Base-by-base conservation (phyloP, 2,888 invertebrate genomes). In the Tubulanus polymorphus region DNA sequence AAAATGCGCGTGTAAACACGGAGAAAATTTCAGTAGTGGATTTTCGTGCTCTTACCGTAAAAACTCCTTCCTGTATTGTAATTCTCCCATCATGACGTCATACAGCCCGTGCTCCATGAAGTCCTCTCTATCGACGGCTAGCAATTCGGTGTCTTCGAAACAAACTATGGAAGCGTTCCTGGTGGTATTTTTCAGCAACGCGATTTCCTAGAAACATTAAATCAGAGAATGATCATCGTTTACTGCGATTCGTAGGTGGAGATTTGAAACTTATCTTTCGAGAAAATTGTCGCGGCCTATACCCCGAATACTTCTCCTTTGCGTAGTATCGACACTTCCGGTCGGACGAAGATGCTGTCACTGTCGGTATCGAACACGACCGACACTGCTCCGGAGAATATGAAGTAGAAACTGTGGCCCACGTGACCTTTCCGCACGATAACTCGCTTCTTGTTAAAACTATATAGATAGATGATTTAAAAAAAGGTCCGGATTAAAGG, bases 361-460 rank as follows among this genome's bases (percentile, higher is more conserved):
- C 56, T 58, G 27, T 55, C 48, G 12, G 51, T 60, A 28, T 63
- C 63, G 30, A 64, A 23, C 5, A 60, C 54, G 2, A 65, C 60
- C 29, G 52, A 53, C 20, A 63, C 63, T 10, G 61, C 53, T n/a
- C 65, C 65, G 10, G 63, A 56, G 49, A 52, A 63, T 30, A 65
- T 61, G 58, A 58, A 65, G 56, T 65, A 65, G 18, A 65, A 56
- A 50, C 56, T 61, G 56, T 55, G 61, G 23, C 65, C 62, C 10
- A 62, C 49, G 59, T 65, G 65, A n/a, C 65, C 65, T 35, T 63
- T 62, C 10, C 65, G 49, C n/a, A 65, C 50, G 26, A 65, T 60
- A 45, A 64, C 63, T 10, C 65, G 50, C 12, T 63, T 53, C 27
- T n/a, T n/a, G n/a, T n/a, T n/a, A n/a, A n/a, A n/a, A n/a, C n/a